Evolutionary conservation across 2,797 vertebrate genomes (phyloP).

Genomic region (Chaetodon trifasciatus): DNA sequence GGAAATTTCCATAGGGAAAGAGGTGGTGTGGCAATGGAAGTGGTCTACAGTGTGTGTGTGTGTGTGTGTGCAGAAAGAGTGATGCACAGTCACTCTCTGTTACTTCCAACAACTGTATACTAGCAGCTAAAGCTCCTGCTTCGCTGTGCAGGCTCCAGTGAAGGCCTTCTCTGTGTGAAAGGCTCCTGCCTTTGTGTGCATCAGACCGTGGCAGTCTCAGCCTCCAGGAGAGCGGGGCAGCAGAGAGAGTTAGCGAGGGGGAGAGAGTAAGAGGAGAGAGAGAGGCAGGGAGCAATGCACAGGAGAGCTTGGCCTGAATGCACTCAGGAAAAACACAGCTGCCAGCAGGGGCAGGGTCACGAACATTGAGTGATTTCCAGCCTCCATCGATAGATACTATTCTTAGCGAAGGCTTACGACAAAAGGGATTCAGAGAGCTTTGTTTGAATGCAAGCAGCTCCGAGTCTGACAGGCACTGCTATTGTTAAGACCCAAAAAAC

Average conservation of each 20-base stretch:
- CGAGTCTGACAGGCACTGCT: conserved; percentile 36
- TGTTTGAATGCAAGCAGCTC: conserved; percentile 50
- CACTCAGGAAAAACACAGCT: conserved; percentile 70
- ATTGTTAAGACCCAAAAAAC: conserved; percentile 31
- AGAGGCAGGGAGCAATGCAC: conserved; percentile 61
- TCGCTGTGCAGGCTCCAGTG: conserved; percentile 52
- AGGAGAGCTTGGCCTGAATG: conserved; percentile 68
- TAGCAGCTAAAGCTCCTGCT: conserved; percentile 64
- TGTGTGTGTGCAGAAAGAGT: conserved; percentile 30
- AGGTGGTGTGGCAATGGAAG: conserved; percentile 64
- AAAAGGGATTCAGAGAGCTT: conserved; percentile 49
- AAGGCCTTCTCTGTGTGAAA: conserved; percentile 73
- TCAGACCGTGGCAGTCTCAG: conserved; percentile 80
- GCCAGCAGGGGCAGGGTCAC: conserved; percentile 72
- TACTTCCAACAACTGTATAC: conserved; percentile 69
- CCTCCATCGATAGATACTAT: conserved; percentile 69
- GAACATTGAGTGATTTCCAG: conserved; percentile 72
- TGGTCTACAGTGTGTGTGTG: conserved; percentile 31
- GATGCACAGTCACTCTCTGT: conserved; percentile 70
- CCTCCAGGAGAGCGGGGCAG: conserved; percentile 73
- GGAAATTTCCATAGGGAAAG: conserved; percentile 83
- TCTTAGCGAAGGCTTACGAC: conserved; percentile 63
- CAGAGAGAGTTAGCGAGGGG: conserved; percentile 33
- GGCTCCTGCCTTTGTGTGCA: conserved; percentile 77
- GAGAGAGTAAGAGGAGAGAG: conserved; percentile 21